These are phyloP conservation scores for Hyppa rectilinea DNA, from an alignment of 2,888 invertebrate species.

Conservation along the genomic window DNA sequence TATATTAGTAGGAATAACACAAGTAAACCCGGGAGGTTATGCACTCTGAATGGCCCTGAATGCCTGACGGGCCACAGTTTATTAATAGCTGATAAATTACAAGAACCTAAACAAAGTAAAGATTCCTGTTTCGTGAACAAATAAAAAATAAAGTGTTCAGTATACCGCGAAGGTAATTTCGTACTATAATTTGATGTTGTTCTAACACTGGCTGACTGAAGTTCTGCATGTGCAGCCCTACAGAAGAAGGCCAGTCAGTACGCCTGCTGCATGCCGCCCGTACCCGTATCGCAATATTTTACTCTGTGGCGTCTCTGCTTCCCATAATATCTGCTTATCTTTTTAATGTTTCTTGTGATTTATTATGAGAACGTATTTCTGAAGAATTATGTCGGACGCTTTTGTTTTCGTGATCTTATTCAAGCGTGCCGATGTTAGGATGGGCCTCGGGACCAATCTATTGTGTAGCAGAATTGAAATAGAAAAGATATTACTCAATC, in stretches of 20 bases:
- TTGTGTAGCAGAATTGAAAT: not conserved
- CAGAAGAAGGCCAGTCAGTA: not conserved
- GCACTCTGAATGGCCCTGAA: too few species aligned
- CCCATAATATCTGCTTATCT: constrained; percentile 34
- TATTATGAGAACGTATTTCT: constrained; percentile 35
- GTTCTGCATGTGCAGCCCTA: not conserved
- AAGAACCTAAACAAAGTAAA: not conserved
- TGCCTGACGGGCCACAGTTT: not conserved
- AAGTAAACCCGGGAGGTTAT: too few species aligned
- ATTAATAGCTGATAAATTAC: not conserved
- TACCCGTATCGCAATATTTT: constrained; percentile 28
- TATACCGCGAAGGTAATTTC: not conserved
- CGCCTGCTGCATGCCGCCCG: constrained; percentile 11
- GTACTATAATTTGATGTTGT: not conserved
- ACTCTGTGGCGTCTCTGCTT: constrained; percentile 9
- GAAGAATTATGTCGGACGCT: constrained; percentile 25
- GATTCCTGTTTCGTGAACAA: not conserved
- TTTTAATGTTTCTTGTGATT: constrained; percentile 50
- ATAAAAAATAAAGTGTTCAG: too few species aligned
- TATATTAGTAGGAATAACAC: not conserved
- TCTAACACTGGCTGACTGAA: not conserved
- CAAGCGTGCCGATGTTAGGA: not conserved
- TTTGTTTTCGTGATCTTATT: constrained; percentile 26
- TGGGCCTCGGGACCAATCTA: not conserved
- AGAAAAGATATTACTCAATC: not conserved